Conservation (phyloP, 2,113 vertebrate species). For the Tiliqua scincoides region DNA sequence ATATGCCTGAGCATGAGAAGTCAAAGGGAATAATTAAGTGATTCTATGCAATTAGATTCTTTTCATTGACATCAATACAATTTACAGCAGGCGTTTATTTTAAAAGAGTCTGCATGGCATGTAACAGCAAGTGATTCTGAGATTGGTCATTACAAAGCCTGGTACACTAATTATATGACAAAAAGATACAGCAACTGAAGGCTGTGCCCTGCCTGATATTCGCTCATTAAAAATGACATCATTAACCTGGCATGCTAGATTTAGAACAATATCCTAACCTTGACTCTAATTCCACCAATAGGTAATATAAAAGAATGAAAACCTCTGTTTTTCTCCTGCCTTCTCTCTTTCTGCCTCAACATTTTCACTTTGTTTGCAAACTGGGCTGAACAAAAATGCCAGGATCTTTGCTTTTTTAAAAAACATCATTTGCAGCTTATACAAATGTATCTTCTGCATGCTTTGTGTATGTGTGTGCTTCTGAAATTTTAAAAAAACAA, state of each 20-base stretch:
- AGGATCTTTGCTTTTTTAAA: not conserved
- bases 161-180: constrained; percentile 2
- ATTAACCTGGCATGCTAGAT: not conserved
- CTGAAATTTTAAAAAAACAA: not conserved
- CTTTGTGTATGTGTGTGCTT: not conserved
- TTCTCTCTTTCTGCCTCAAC: not conserved
- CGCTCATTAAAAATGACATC: not conserved
- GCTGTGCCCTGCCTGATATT: not conserved
- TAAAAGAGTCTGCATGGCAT: not conserved
- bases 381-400: not conserved
- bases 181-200: not conserved
- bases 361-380: not conserved
- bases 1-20: not conserved
- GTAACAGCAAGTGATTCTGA: not conserved
- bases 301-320: not conserved
- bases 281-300: not conserved
- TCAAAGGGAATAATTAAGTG: not conserved
- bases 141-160: not conserved
- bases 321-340: not conserved
- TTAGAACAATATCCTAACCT: not conserved
- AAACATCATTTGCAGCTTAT: not conserved
- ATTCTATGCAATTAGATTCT: not conserved
- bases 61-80: not conserved
- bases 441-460: not conserved
- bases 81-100: not conserved